Evolutionary conservation across 2,888 invertebrate genomes (phyloP).

Genomic region (Cephus nigrinus): DNA sequence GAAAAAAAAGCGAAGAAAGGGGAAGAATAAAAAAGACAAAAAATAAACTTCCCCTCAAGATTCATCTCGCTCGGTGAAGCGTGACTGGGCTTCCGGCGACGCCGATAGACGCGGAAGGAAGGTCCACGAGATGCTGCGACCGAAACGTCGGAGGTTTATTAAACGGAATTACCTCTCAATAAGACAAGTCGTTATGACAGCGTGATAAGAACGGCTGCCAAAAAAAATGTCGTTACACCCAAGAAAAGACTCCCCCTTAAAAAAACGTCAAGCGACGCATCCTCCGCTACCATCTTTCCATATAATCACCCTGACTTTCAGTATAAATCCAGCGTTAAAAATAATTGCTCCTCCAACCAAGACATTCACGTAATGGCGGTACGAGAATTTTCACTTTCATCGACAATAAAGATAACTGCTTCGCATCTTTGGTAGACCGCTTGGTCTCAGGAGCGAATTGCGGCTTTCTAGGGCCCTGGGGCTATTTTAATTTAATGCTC

Average conservation of each 20-base stretch:
- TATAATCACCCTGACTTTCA: background rate
- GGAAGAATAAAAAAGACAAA: background rate
- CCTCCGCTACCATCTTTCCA: background rate
- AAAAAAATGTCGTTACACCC: background rate
- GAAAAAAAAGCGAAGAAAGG: background rate
- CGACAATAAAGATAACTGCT: slow-evolving; percentile 12
- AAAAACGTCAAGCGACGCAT: background rate
- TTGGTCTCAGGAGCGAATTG: background rate
- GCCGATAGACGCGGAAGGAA: background rate
- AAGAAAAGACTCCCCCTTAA: background rate
- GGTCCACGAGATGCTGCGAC: background rate
- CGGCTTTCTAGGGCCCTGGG: background rate
- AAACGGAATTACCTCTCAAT: background rate
- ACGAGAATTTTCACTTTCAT: slow-evolving; percentile 20
- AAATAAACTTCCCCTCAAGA: background rate
- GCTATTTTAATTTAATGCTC: background rate
- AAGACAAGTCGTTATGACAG: background rate
- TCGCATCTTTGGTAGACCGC: background rate
- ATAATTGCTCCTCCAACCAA: slow-evolving; percentile 11
- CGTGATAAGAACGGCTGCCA: background rate
- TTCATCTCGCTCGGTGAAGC: background rate
- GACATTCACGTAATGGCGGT: background rate
- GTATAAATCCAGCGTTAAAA: background rate
- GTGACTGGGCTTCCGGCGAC: background rate
- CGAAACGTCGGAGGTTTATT: background rate